Evolutionary conservation across 2,797 vertebrate species (phyloP), one percentile per base, ranked within the genome.

Genomic region (Protosalanx chinensis): DNA sequence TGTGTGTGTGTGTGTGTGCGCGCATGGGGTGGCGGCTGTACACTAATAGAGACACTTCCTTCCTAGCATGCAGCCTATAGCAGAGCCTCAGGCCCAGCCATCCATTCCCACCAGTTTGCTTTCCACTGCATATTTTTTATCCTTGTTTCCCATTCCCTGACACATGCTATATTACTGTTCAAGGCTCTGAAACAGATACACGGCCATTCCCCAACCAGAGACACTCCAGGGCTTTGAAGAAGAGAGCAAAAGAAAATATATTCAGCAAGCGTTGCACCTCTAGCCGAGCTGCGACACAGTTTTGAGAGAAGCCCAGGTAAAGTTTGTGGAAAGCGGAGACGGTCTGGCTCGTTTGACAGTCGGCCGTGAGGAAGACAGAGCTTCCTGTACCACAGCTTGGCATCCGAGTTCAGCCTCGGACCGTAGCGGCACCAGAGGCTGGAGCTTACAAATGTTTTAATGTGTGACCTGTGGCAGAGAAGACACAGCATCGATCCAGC

Each of bases 101-200:
- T 93, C 89, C 90, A 92, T 93, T 90, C 81, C 82, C 80, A 88
- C 87, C 89, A 88, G 87, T 91, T 90, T 90, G 85, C 89, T 89
- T 91, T 84, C 85, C 76, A 82, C 89, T 92, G 90, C 90, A 92
- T 91, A 89, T 92, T 91, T 91, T 91, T 91, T 88, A 82, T 86
- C 86, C 91, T 90, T 90, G 91, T 92, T 92, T 91, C 89, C 88
- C 85, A 87, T 89, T 88, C 87, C 86, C 86, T 90, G 88, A 90
- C 91, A 90, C 87, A 88, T 89, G 84, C 88, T 91, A 89, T 88
- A 91, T 91, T 91, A 91, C 89, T 91, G 91, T 82, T 92, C 87
- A 90, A 81, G 41, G 85, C 83, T 75, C 79, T 79, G 85, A 82
- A 87, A 86, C 67, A 59, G 85, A 88, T 86, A 87, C 76, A 83